Percentiles rank a stretch among this genome's conserved stretches.
Evolutionary conservation across 2,797 vertebrate species (phyloP).

Genomic region (Myotis myotis): DNA sequence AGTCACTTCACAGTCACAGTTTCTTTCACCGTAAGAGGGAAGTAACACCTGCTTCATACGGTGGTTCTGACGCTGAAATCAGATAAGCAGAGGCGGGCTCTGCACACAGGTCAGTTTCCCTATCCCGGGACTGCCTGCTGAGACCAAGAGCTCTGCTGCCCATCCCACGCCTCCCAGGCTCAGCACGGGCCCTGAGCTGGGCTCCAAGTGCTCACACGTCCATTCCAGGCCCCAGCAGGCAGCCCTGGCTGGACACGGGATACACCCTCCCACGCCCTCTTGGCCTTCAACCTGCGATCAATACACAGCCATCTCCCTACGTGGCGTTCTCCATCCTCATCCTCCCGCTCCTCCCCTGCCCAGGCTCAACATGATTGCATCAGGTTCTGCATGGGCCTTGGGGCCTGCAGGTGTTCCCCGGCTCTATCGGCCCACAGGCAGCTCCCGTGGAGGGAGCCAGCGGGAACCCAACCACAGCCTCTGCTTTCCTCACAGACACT

Average conservation of each 20-base stretch:
- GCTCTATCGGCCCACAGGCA: background rate
- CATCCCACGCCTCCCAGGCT: background rate
- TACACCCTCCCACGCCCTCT: background rate
- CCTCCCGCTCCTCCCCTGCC: background rate
- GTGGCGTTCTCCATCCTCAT: background rate
- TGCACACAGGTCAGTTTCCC: background rate
- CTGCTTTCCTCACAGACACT: background rate
- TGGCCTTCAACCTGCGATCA: background rate
- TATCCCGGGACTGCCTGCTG: background rate
- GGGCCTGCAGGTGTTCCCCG: background rate
- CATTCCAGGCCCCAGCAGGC: background rate
- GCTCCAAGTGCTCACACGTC: background rate
- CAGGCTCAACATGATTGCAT: background rate
- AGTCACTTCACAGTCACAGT: background rate
- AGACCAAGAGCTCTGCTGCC: background rate
- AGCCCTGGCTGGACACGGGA: background rate
- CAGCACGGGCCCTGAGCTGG: background rate
- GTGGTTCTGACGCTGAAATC: background rate
- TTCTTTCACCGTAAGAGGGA: background rate
- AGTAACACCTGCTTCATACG: background rate
- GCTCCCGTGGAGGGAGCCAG: background rate
- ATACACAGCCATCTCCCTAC: rapidly evolving
- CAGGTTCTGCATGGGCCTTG: background rate
- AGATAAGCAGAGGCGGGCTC: background rate
- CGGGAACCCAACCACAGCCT: background rate